A percentile compares a stretch with the other conserved stretches of the same genome.
Evolutionary conservation across 2,888 invertebrate genomes (phyloP).

Genomic region (Synanthedon myopaeformis): DNA sequence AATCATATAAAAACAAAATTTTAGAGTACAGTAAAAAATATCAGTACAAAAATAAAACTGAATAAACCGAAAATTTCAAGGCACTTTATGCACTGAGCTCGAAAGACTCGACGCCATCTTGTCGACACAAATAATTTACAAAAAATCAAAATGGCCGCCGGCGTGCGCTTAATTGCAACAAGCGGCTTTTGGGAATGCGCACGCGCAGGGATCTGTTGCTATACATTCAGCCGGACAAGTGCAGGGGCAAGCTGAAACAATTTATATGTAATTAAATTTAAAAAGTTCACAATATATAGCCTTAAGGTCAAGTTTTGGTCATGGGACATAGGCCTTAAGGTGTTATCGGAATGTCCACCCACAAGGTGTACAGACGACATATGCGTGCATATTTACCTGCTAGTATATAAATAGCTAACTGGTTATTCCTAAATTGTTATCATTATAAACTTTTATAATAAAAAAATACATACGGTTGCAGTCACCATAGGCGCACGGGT

Average conservation of each 20-base stretch:
- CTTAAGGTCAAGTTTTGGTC: too few relatives aligned
- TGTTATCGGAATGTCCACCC: too few relatives aligned
- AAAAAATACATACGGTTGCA: constrained; percentile 45
- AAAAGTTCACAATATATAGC: too few relatives aligned
- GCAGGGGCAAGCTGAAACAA: constrained; percentile 44
- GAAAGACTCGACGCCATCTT: constrained; percentile 11
- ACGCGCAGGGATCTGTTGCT: constrained; percentile 54
- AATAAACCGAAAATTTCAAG: not conserved
- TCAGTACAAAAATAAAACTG: not conserved
- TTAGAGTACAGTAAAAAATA: not conserved
- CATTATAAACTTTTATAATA: not conserved
- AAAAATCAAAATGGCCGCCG: constrained; percentile 23
- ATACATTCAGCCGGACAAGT: constrained; percentile 52
- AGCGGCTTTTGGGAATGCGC: constrained; percentile 48
- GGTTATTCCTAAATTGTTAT: not conserved
- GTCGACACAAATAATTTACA: constrained; percentile 28
- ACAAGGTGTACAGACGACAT: too few relatives aligned
- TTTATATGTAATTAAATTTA: too few relatives aligned
- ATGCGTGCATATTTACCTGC: too few relatives aligned
- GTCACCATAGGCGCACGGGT: constrained; percentile 66
- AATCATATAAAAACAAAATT: not conserved
- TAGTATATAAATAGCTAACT: too few relatives aligned
- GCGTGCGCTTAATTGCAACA: constrained; percentile 29
- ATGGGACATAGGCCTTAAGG: too few relatives aligned
- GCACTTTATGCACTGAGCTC: not conserved